Percentiles rank a stretch among this genome's conserved stretches.
These are phyloP conservation scores for Xanthorhoe spadicearia DNA, from an alignment of 2,888 invertebrate species.

Conservation along the genomic window DNA sequence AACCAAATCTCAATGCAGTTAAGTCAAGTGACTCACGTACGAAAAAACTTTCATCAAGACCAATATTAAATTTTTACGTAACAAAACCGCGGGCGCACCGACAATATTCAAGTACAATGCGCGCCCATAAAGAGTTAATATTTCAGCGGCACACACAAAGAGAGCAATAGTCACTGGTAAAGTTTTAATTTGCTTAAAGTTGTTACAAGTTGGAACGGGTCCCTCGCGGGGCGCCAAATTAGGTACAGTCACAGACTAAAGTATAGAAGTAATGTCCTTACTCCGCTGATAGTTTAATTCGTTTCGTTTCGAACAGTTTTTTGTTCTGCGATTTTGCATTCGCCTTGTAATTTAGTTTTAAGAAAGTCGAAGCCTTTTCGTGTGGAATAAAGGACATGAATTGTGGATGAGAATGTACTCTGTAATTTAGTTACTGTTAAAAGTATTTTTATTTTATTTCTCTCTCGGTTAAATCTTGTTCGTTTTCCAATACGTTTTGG, in stretches of 20 bases:
- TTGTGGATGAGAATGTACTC: conserved; percentile 35
- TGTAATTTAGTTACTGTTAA: conserved; percentile 41
- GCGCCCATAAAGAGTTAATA: conserved; percentile 82
- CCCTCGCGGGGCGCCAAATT: conserved; percentile 81
- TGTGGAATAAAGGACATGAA: conserved; percentile 41
- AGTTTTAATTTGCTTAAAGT: conserved; percentile 85
- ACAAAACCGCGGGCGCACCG: conserved; percentile 63
- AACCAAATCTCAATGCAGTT: conserved; percentile 49
- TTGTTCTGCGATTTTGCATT: conserved; percentile 59
- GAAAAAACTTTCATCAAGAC: conserved; percentile 61
- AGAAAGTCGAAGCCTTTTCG: conserved; percentile 41
- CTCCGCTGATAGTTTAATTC: conserved; percentile 79
- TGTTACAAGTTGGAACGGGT: conserved; percentile 82
- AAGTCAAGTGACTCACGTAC: conserved; percentile 60
- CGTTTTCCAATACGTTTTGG: conserved; percentile 29
- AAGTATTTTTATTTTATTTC: conserved; percentile 34
- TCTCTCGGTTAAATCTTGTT: conserved; percentile 33
- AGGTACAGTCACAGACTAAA: conserved; percentile 68
- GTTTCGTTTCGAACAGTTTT: conserved; percentile 63
- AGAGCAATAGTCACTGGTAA: conserved; percentile 77
- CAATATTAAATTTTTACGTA: conserved; percentile 75
- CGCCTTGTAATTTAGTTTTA: conserved; percentile 58
- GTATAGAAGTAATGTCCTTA: conserved; percentile 62
- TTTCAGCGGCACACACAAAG: conserved; percentile 78
- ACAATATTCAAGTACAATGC: conserved; percentile 66